These are phyloP conservation scores for Natrix natrix DNA, from an alignment of 2,797 vertebrate genomes.

Conservation along the genomic window DNA sequence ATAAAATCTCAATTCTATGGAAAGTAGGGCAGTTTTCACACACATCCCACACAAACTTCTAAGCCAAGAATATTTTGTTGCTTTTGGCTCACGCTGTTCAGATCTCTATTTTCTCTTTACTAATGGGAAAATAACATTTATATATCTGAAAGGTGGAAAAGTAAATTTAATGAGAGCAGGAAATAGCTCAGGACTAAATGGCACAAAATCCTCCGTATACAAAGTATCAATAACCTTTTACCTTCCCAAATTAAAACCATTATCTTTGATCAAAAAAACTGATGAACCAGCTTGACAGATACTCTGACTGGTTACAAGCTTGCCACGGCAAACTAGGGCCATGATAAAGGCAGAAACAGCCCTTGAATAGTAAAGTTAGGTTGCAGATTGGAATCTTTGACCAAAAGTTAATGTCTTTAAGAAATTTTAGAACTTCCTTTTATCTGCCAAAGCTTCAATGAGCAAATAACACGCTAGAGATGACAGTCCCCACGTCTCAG, in stretches of 20 bases:
- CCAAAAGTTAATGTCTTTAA: neutral
- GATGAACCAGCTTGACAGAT: neutral
- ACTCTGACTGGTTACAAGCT: neutral
- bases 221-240: neutral
- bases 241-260: neutral
- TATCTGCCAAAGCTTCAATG: rapidly evolving
- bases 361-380: neutral
- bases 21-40: constrained; percentile 9
- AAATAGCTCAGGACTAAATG: constrained; percentile 4
- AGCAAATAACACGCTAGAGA: rapidly evolving
- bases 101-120: neutral
- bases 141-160: neutral
- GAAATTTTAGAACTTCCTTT: neutral
- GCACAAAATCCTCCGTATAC: neutral
- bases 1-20: constrained; percentile 3
- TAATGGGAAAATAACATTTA: constrained; percentile 21
- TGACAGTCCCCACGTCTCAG: rapidly evolving
- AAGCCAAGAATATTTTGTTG: neutral
- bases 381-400: neutral
- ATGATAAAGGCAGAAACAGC: rapidly evolving
- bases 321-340: neutral
- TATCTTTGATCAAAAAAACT: neutral
- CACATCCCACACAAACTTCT: neutral
- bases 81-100: constrained; percentile 6
- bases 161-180: neutral